Base-by-base conservation (phyloP, 2,888 invertebrate genomes). In the Pyrrhosoma nymphula region DNA sequence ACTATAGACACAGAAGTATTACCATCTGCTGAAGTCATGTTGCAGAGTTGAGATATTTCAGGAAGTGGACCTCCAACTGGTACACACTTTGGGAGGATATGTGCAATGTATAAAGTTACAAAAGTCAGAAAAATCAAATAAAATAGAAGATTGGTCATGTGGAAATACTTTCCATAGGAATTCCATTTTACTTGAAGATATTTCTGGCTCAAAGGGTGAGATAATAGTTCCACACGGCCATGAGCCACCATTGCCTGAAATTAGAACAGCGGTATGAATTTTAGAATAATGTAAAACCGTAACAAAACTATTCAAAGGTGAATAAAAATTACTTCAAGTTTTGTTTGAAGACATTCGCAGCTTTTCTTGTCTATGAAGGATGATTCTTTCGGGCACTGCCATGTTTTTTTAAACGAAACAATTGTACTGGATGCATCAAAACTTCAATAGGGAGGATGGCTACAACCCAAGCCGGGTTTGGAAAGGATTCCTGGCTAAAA, bases 161-260 rank as follows among this genome's bases (percentile, higher is more conserved):
- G 99, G 96, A 99, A 98, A 97, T 99, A 99, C 97, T 98, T 98
- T 95, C 99, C 99, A 96, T 99, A 99, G 0, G 98, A 98, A 96
- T 98, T 98, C 99, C 99, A 99, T 97, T 99, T 99, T 98, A 98
- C 98, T 97, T 98, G 98, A 90, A 99, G 97, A 97, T 99, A 98
- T 97, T 98, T 99, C 96, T 99, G 98, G 96, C 98, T 98, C 2
- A 99, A 97, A 0, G 99, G 98, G 97, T 99, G 99, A 26, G 99
- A 98, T 82, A 99, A 97, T 0, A 99, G 97, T 96, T 99, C 98
- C 0, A 99, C 98, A 95, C 99, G 97, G 8, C 98, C 98, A 96
- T 98, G 98, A 35, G 98, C 97, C 0, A 99, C 99, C 99, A 99
- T 99, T 88, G 98, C 98, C 99, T 99, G 97, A 95, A 97, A 97